Percentiles rank a stretch among this genome's conserved stretches.
phyloP scores from a whole-genome alignment of 2,113 vertebrate species.

The Penelope pileata region DNA sequence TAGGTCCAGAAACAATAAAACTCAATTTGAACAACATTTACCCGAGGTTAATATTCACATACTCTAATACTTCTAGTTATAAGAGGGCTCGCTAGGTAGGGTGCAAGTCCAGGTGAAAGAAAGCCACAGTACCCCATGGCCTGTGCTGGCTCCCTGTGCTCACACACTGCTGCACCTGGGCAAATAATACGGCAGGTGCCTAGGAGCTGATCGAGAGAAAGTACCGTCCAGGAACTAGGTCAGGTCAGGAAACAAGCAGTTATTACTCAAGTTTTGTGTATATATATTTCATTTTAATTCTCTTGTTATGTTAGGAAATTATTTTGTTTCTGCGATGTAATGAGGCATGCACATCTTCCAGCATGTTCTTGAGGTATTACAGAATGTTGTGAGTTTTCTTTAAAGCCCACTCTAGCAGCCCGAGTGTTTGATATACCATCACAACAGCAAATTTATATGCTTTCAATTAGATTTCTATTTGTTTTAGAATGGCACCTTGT shows the following conservation, averaged over 20 bases:
- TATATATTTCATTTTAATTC: not conserved
- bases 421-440: not conserved
- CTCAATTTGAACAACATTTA: not conserved
- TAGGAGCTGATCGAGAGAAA: not conserved
- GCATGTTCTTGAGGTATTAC: not conserved
- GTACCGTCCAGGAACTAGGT: not conserved
- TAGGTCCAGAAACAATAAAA: not conserved
- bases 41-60: not conserved
- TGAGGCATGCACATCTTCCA: not conserved
- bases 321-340: not conserved
- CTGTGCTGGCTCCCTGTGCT: not conserved
- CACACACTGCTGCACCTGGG: not conserved
- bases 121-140: not conserved
- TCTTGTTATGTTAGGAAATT: not conserved
- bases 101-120: not conserved
- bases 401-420: not conserved
- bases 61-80: not conserved
- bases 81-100: not conserved
- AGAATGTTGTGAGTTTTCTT: not conserved
- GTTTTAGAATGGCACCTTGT: slow-evolving; percentile 2
- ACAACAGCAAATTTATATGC: slow-evolving; percentile 18
- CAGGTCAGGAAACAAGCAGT: not conserved
- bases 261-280: not conserved
- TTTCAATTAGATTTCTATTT: slow-evolving; percentile 16
- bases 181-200: not conserved